Evolutionary conservation across 2,888 invertebrate species (phyloP).

Genomic region (Euclidia mi): DNA sequence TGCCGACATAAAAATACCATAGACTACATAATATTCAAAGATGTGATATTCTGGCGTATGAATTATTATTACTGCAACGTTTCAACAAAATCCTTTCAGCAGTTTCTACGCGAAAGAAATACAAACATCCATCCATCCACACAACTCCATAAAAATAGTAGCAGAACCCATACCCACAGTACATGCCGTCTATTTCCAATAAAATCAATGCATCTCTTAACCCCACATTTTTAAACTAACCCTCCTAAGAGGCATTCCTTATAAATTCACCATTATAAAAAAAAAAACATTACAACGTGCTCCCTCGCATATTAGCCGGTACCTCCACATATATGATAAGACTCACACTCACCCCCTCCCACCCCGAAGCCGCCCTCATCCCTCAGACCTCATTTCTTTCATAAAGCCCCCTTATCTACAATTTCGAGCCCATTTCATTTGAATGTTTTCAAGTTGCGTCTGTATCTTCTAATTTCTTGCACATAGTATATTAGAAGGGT

Average conservation of each 20-base stretch:
- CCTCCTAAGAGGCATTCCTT: constrained; percentile 9
- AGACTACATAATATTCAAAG: too few species aligned
- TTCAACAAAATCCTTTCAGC: too few species aligned
- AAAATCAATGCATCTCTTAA: constrained; percentile 1
- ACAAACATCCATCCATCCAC: too few species aligned
- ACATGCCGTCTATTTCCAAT: too few species aligned
- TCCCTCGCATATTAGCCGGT: constrained; percentile 39
- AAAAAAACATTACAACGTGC: constrained; percentile 29
- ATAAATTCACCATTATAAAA: constrained; percentile 52
- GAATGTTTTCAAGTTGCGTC: constrained; percentile 77
- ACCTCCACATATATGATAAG: constrained; percentile 24
- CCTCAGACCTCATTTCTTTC: constrained; percentile 72
- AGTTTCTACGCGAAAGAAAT: too few species aligned
- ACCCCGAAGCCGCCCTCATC: constrained; percentile 31
- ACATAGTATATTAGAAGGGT: neutral
- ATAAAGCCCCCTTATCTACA: constrained; percentile 84
- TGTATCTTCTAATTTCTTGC: constrained; percentile 62
- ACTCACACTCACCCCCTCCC: constrained; percentile 22
- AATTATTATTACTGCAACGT: too few species aligned
- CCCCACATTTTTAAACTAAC: constrained; percentile 4
- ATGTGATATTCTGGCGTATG: too few species aligned
- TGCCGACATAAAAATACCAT: too few species aligned
- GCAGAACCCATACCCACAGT: too few species aligned
- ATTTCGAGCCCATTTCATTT: constrained; percentile 88
- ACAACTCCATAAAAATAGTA: too few species aligned